Conservation (phyloP, 1,140 invertebrate genomes). For the Phymastichus coffea region DNA sequence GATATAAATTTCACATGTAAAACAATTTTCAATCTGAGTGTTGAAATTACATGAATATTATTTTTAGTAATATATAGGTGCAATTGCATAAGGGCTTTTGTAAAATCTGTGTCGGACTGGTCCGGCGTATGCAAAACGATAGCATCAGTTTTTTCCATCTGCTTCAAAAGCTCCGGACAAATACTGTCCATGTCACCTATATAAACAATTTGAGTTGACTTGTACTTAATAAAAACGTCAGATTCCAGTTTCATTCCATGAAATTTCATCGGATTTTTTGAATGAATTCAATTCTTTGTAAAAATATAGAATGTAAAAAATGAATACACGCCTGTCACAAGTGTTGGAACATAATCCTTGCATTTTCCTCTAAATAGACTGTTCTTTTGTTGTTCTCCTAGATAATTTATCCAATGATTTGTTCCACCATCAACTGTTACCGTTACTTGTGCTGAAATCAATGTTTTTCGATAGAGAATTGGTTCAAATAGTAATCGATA, state of each 20-base stretch:
- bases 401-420: slow-evolving; percentile 64
- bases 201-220: no score
- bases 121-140: slow-evolving; percentile 67
- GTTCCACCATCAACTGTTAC: slow-evolving; percentile 75
- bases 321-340: slow-evolving; percentile 63
- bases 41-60: slow-evolving; percentile 35
- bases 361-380: slow-evolving; percentile 27
- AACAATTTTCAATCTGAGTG: no score
- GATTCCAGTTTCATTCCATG: no score
- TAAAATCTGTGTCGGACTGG: slow-evolving; percentile 77
- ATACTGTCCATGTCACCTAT: slow-evolving; percentile 75
- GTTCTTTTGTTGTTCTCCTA: slow-evolving; percentile 38
- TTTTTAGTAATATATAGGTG: slow-evolving; percentile 30
- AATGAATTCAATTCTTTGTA: no score
- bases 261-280: no score
- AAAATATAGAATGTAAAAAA: no score
- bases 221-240: no score
- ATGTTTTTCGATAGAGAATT: no score
- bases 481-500: not conserved
- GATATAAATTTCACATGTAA: slow-evolving; percentile 20
- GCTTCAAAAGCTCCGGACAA: slow-evolving; percentile 57
- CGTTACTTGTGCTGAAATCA: slow-evolving; percentile 60
- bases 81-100: slow-evolving; percentile 59
- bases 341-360: slow-evolving; percentile 60
- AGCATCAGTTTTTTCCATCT: slow-evolving; percentile 57